A percentile compares a stretch with the other conserved stretches of the same genome.
These are phyloP conservation scores for Crocodylus rhombifer DNA, from an alignment of 2,797 vertebrate species.

Conservation along the genomic window DNA sequence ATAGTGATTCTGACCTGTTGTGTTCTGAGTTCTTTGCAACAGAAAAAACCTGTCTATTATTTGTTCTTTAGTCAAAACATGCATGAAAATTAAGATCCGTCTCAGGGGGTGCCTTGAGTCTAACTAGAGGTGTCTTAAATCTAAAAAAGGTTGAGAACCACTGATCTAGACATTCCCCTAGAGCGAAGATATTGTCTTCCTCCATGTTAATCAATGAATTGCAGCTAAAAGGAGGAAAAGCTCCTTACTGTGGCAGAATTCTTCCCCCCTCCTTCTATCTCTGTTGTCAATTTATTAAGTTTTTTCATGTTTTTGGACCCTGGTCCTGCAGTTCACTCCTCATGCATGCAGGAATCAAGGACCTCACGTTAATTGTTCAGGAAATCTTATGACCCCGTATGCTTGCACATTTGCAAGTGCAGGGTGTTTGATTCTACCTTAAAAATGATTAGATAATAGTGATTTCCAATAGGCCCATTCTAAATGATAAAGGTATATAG, in stretches of 20 bases:
- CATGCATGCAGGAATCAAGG: neutral
- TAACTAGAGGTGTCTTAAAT: neutral
- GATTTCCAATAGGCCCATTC: neutral
- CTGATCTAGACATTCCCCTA: neutral
- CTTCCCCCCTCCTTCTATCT: neutral
- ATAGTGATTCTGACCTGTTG: too few species aligned
- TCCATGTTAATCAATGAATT: neutral
- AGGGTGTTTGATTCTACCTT: neutral
- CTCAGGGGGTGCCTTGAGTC: too few species aligned
- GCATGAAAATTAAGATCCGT: too few species aligned
- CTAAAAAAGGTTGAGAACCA: too few species aligned
- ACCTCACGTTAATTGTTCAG: neutral
- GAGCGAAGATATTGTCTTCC: neutral
- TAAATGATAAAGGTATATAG: neutral
- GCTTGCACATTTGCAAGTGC: rapidly evolving
- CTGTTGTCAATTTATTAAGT: too few species aligned
- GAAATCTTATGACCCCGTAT: neutral
- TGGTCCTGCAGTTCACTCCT: neutral
- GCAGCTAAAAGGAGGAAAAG: neutral
- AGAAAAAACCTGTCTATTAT: too few species aligned
- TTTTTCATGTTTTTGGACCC: neutral
- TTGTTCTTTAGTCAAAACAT: too few species aligned
- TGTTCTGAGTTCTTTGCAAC: too few species aligned
- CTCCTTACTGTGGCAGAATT: neutral
- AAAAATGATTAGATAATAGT: rapidly evolving